These are phyloP conservation scores for Euphydryas editha DNA, from an alignment of 2,888 invertebrate species.

Conservation along the genomic window DNA sequence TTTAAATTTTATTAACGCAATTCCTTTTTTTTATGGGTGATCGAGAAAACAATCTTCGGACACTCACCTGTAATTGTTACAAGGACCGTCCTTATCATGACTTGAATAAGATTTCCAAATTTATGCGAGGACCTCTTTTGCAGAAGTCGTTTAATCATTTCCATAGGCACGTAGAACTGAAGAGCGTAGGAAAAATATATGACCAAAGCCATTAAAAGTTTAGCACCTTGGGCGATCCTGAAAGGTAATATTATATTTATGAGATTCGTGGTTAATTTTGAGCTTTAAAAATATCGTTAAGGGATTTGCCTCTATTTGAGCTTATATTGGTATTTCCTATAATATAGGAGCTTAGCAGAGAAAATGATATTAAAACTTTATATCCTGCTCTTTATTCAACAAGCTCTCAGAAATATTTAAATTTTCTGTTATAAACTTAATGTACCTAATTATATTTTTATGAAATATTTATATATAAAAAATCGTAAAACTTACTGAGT, in stretches of 20 bases:
- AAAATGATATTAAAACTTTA: too few species aligned
- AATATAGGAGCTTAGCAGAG: too few species aligned
- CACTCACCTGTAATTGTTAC: slow-evolving; percentile 69
- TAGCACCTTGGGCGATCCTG: slow-evolving; percentile 89
- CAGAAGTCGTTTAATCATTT: slow-evolving; percentile 73
- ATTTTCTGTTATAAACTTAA: too few species aligned
- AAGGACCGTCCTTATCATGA: slow-evolving; percentile 72
- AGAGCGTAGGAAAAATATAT: slow-evolving; percentile 95
- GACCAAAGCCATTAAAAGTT: slow-evolving; percentile 77
- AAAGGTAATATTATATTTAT: slow-evolving; percentile 47
- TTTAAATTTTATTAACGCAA: too few species aligned
- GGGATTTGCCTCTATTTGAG: not conserved
- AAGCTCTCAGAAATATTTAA: too few species aligned
- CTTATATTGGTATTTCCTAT: too few species aligned
- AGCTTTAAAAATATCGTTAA: not conserved
- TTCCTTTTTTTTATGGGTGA: too few species aligned
- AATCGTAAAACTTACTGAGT: too few species aligned
- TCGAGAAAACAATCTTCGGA: not conserved
- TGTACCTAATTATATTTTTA: too few species aligned
- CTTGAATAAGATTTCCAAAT: slow-evolving; percentile 79
- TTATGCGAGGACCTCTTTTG: slow-evolving; percentile 62
- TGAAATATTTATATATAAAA: too few species aligned
- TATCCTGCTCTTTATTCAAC: too few species aligned
- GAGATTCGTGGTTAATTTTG: not conserved
- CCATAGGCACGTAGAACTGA: slow-evolving; percentile 96